Evolutionary conservation across 2,113 vertebrate genomes (phyloP).

Genomic region (Crotalus helleri): DNA sequence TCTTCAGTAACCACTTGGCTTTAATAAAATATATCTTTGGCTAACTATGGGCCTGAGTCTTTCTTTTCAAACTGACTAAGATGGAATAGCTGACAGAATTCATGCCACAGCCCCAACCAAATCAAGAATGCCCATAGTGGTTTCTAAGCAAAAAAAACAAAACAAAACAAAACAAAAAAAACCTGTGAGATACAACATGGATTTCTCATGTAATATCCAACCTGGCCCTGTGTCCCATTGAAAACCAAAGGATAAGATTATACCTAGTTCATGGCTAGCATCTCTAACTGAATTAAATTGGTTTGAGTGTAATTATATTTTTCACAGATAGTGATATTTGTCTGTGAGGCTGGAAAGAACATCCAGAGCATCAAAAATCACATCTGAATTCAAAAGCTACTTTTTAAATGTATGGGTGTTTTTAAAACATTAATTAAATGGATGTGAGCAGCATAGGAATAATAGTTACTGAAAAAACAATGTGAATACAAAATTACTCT

Average conservation of each 20-base stretch:
- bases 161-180: no score
- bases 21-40: not conserved
- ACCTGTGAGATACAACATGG: not conserved
- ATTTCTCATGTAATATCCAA: not conserved
- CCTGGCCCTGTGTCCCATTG: not conserved
- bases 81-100: not conserved
- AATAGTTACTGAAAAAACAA: not conserved
- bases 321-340: not conserved
- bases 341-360: not conserved
- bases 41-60: not conserved
- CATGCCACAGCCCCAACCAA: not conserved
- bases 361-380: not conserved
- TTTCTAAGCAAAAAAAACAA: not conserved
- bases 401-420: not conserved
- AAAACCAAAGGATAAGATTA: not conserved
- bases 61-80: not conserved
- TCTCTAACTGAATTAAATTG: not conserved
- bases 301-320: not conserved
- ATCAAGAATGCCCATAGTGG: not conserved
- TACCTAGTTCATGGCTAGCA: not conserved
- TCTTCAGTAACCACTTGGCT: not conserved
- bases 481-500: not conserved
- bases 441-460: not conserved
- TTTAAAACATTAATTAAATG: not conserved
- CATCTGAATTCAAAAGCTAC: not conserved